phyloP scores from a whole-genome alignment of 2,888 invertebrate species.

The Homarus gammarus region DNA sequence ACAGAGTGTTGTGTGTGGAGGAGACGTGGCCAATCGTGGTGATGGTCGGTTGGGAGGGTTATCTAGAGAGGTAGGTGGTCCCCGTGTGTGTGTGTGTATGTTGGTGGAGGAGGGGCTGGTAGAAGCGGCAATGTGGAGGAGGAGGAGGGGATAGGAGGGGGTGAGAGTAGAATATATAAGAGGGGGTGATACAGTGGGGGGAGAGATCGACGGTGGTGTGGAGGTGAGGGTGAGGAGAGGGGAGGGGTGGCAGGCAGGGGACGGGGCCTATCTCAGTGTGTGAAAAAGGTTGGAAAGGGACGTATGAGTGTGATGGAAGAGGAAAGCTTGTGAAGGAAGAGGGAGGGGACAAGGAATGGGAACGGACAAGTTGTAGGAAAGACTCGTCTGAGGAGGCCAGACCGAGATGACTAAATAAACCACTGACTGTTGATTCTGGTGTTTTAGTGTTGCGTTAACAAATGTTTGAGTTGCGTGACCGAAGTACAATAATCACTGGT shows the following conservation, averaged over 20 bases:
- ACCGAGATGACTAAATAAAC: background rate
- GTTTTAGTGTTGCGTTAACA: background rate
- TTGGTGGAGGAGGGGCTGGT: background rate
- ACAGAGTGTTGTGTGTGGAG: background rate
- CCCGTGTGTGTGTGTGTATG: background rate
- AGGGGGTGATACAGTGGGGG: too few relatives aligned
- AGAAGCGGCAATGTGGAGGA: background rate
- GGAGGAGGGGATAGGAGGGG: too few relatives aligned
- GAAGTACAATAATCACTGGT: background rate
- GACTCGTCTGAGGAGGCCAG: too few relatives aligned
- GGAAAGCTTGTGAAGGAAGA: background rate
- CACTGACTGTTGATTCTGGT: background rate
- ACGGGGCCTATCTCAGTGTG: background rate
- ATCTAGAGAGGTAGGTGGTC: background rate
- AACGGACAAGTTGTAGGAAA: background rate
- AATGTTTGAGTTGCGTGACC: background rate
- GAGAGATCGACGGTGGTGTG: background rate
- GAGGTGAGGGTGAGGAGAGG: background rate
- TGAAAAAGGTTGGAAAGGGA: background rate
- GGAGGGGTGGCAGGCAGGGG: too few relatives aligned
- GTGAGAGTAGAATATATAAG: background rate
- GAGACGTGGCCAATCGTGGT: background rate
- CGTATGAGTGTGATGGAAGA: constrained; percentile 2
- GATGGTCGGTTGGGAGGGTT: background rate
- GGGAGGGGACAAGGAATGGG: background rate